Base-by-base conservation (phyloP, 2,888 invertebrate species). In the Idaea biselata region DNA sequence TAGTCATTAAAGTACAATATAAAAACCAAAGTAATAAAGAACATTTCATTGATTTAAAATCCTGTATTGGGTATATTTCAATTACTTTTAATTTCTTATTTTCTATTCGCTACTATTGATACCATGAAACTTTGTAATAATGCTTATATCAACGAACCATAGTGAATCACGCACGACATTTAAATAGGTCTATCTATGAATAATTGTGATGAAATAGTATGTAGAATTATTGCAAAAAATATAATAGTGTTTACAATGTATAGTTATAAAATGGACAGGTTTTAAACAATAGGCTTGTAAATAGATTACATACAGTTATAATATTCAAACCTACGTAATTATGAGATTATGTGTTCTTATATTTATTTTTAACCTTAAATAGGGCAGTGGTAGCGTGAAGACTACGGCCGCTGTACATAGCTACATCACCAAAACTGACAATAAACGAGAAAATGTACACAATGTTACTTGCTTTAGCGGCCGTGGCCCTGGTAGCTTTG, bases 201-300 rank as follows among this genome's bases (percentile, higher is more conserved):
- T 62, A 66, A 66, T 69, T 70, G 72, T 70, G 69, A 72, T 72
- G 68, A 63, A 62, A 61, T n/a, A n/a, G n/a, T 55, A 18, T 53
- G 66, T 69, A 67, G 64, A 63, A 57, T 61, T 63, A 66, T 66
- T 70, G 66, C 63, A 66, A 66, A 67, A 62, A 59, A 64, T 66
- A 64, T 68, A 66, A 60, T 60, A 60, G 68, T 65, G 64, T 68
- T 60, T 63, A 65, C 63, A 70, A 75, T 79, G 76, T 73, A 78
- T 76, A 81, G 64, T 74, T 81, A 79, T 74, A 83, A 85, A 84
- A 82, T 84, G 84, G 82, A 83, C 84, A 80, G 76, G 75, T 72
- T 76, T 70, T 58, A 71, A 65, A 70, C 63, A 73, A 73, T 75
- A 67, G 66, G 68, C 69, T 68, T 63, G 66, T 74, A 68, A 71